Base-by-base conservation (phyloP, 2,113 vertebrate species). In the Brachypteracias leptosomus region DNA sequence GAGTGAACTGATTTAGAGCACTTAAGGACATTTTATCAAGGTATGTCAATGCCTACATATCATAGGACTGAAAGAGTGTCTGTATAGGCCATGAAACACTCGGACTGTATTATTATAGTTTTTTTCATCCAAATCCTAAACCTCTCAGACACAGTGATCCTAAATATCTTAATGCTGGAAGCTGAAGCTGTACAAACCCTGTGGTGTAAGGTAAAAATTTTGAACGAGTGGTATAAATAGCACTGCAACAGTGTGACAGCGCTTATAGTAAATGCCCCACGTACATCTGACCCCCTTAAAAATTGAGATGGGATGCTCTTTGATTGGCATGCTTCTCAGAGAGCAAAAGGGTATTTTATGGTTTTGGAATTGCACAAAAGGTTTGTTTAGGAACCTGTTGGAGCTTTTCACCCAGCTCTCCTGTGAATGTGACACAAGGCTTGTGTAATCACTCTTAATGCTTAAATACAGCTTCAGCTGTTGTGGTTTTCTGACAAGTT, bases 241-340 rank as follows among this genome's bases (percentile, higher is more conserved):
- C 1, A 1, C 3, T 24, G 5, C 11, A 58, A 1, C 6, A 22
- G 21, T 19, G 1, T 68, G 59, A 16, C 26, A 61, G 31, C 31
- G 55, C 5, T 35, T 49, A 6, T 6, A 78, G 55, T 35, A 66
- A 51, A 14, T 57, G 18, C 25, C 12, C 14, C 24, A 2, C 2
- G 2, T 52, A 16, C 12, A 16, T 11, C 42, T 85, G 51, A 17
- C 18, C 5, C 2, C 29, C n/a, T 49, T n/a, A 9, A 16, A 61
- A 6, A 28, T 35, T 5, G 2, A 3, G 7, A 1, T 49, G 49
- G 38, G 54, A 36, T 44, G 35, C 8, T 29, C 26, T 38, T 47
- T 26, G 38, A 20, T 11, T n/a, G 13, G 6, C 24, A 6, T 38
- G 22, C 28, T 47, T 6, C 46, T 79, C 11, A 55, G 36, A 46